phyloP scores from a whole-genome alignment of 2,888 invertebrate species.

The Brachylomia viminalis region DNA sequence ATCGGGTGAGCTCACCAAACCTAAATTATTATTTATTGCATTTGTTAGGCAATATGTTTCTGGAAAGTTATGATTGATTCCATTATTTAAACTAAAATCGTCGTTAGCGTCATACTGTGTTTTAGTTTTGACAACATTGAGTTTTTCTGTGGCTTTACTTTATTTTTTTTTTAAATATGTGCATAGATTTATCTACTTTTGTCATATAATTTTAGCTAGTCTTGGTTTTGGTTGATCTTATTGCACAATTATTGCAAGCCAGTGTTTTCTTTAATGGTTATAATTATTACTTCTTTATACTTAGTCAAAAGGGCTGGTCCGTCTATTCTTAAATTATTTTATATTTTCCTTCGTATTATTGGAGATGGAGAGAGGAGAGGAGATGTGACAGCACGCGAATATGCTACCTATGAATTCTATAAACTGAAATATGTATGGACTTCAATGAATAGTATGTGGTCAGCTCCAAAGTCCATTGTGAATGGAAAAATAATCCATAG shows the following conservation, averaged over 20 bases:
- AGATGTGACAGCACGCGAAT: background rate
- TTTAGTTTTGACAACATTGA: background rate
- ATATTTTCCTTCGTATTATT: background rate
- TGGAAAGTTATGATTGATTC: background rate
- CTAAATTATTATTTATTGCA: constrained; percentile 6
- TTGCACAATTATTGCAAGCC: background rate
- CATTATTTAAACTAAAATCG: background rate
- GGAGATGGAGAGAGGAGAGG: too few relatives aligned
- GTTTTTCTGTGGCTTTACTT: background rate
- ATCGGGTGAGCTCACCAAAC: constrained; percentile 44
- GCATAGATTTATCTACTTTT: background rate
- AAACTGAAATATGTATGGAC: constrained; percentile 8
- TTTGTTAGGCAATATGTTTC: background rate
- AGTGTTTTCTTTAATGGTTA: background rate
- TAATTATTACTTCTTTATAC: background rate
- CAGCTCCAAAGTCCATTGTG: constrained; percentile 7
- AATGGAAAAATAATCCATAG: background rate
- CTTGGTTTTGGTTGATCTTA: background rate
- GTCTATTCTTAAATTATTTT: background rate
- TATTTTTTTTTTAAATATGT: background rate
- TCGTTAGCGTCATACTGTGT: background rate
- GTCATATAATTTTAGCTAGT: background rate
- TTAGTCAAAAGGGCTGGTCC: background rate
- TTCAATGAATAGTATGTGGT: constrained; percentile 12
- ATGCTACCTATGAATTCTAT: background rate